phyloP scores from a whole-genome alignment of 1,140 invertebrate species.

The Meloidogyne hapla region DNA sequence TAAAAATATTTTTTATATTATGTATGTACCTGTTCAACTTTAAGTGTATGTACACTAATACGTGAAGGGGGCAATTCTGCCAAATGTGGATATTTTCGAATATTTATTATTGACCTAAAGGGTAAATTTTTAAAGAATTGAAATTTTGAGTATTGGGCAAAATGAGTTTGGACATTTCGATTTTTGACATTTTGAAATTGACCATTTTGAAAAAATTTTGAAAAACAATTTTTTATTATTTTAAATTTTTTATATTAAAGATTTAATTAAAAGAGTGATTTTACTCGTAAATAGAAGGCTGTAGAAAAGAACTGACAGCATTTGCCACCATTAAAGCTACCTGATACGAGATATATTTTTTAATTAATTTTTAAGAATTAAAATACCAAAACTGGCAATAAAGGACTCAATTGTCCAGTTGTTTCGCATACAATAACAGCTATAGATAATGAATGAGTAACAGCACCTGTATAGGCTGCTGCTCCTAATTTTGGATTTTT shows the following conservation, averaged over 20 bases:
- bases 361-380: background rate
- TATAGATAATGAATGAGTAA: conserved; percentile 94
- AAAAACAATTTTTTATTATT: too few relatives aligned
- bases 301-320: conserved; percentile 83
- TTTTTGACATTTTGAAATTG: too few relatives aligned
- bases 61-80: conserved; percentile 69
- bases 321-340: conserved; percentile 89
- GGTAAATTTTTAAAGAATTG: too few relatives aligned
- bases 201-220: too few relatives aligned
- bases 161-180: too few relatives aligned
- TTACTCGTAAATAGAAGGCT: conserved; percentile 90
- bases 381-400: conserved; percentile 84
- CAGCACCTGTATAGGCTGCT: conserved; percentile 65
- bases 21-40: conserved; percentile 52
- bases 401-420: conserved; percentile 93
- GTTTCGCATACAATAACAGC: conserved; percentile 97
- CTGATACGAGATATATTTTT: conserved; percentile 34
- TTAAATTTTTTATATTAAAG: too few relatives aligned
- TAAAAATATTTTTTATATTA: background rate
- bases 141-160: too few relatives aligned
- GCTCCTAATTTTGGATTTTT: conserved; percentile 43
- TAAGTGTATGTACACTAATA: conserved; percentile 61
- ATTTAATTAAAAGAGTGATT: background rate
- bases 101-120: conserved; percentile 85
- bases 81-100: conserved; percentile 93